Conservation (phyloP, 2,797 vertebrate genomes). For the Falco novaeseelandiae region DNA sequence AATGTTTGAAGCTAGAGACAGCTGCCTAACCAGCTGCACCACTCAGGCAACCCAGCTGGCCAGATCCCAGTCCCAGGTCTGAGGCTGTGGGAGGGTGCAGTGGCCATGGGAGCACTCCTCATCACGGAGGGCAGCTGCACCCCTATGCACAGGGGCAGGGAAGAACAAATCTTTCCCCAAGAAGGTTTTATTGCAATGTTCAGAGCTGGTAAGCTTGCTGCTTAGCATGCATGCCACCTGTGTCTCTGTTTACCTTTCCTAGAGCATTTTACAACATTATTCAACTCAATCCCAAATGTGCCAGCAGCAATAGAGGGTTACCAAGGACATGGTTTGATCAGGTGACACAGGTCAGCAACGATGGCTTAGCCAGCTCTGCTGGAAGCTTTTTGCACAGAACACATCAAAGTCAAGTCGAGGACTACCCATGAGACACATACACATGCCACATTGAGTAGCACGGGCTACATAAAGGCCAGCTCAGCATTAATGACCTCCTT, state of each 20-base stretch:
- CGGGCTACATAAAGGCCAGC: background rate
- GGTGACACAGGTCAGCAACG: background rate
- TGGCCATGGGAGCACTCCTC: accelerated
- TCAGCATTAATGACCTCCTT: background rate
- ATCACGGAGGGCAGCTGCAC: background rate
- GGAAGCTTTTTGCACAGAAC: background rate
- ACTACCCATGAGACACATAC: background rate
- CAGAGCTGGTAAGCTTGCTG: background rate
- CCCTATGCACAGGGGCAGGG: accelerated
- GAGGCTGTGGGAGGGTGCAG: background rate
- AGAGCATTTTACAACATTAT: background rate
- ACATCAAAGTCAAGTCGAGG: background rate
- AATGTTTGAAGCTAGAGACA: no score
- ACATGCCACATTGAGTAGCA: accelerated
- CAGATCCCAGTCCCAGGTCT: no score
- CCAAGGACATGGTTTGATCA: background rate
- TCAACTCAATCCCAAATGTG: background rate
- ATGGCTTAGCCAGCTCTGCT: background rate
- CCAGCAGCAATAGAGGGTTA: background rate
- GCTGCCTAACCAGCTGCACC: background rate
- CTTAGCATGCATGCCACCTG: background rate
- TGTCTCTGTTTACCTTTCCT: background rate
- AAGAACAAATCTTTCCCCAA: background rate
- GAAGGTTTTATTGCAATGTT: background rate
- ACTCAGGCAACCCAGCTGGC: background rate